These are phyloP conservation scores for Herpetotheres cachinnans DNA, from an alignment of 2,113 vertebrate species.

Conservation along the genomic window DNA sequence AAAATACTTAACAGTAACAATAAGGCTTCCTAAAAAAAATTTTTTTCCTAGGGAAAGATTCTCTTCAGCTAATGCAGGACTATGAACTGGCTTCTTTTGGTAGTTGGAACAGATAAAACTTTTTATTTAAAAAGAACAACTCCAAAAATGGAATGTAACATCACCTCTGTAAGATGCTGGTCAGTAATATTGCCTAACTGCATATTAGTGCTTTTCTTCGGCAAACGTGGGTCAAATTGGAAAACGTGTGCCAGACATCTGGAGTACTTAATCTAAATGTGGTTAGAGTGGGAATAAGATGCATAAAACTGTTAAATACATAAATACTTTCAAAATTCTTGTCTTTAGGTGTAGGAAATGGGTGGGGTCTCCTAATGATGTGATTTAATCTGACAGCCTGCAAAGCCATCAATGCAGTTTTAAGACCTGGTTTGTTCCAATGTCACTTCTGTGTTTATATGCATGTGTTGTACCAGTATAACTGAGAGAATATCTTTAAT, in stretches of 20 bases:
- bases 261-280: not conserved
- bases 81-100: not conserved
- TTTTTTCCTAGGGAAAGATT: not conserved
- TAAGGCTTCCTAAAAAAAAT: not conserved
- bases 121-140: not conserved
- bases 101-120: not conserved
- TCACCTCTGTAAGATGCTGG: not conserved
- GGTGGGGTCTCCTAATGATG: not conserved
- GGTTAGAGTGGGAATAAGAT: not conserved
- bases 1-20: not conserved
- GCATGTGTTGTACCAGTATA: accelerated
- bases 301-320: not conserved
- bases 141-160: not conserved
- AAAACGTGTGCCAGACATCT: not conserved
- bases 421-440: not conserved
- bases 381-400: not conserved
- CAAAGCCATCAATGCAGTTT: not conserved
- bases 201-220: not conserved
- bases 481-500: not conserved
- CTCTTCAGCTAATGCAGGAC: not conserved
- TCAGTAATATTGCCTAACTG: not conserved
- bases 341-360: not conserved
- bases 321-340: not conserved
- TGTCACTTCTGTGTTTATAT: not conserved
- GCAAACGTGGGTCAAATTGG: not conserved